Evolutionary conservation across 2,888 invertebrate genomes (phyloP), one percentile per base, ranked within the genome.

Genomic region (Papilio demoleus): DNA sequence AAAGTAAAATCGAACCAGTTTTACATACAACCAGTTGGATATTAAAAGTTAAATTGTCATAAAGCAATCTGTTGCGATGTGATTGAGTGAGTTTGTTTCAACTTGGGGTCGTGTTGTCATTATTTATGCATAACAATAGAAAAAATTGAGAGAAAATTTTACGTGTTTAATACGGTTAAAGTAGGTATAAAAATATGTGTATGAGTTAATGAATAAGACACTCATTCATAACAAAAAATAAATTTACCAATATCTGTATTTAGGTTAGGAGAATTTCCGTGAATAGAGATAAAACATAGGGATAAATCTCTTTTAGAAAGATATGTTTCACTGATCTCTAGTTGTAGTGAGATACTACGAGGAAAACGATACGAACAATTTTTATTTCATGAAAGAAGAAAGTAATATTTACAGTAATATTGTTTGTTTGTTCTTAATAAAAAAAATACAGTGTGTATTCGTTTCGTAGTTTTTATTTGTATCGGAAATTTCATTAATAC

Each of bases 31-130:
- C 1, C 50, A 62, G 47, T 38, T 36, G 19, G 22, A 53, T 53
- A 24, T 4, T 64, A 64, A 64, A 64, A 64, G 50, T 64, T 64
- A 24, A 22, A 64, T 64, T 64, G n/a, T n/a, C n/a, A n/a, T n/a
- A n/a, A n/a, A n/a, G n/a, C n/a, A n/a, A n/a, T n/a, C n/a, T 38
- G 53, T 14, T n/a, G n/a, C n/a, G 50, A 53, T 53, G 24, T 53
- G 22, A 22, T 38, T 64, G 24, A 38, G 53, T 19, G 17, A 64
- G 50, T 64, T 53, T 53, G 50, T 50, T 27, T 50, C 22, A 24
- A 53, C 14, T 53, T 53, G 6, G n/a, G n/a, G 2, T 50, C 24
- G 53, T 53, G n/a, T 53, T 27, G 11, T 27, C 24, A 14, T 53
- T 53, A 53, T n/a, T 27, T 53, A 53, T 27, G 14, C 53, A 53